phyloP scores from a whole-genome alignment of 2,797 vertebrate genomes.

The Oreortyx pictus region DNA sequence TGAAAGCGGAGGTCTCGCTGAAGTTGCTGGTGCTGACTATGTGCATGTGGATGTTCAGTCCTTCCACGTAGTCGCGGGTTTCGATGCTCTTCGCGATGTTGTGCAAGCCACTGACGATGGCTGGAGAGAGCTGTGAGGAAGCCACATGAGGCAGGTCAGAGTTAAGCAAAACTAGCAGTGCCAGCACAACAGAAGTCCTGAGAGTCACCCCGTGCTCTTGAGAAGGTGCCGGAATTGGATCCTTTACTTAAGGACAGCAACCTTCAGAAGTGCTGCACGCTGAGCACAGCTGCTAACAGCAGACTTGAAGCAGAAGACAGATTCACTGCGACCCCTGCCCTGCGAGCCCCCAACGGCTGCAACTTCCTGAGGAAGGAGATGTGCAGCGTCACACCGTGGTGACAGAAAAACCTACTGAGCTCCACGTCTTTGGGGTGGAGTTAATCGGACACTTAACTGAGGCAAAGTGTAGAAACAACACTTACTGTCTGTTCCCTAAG shows the following conservation, averaged over 20 bases:
- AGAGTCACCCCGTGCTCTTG: not conserved
- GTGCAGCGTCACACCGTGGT: not conserved
- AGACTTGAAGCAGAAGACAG: not conserved
- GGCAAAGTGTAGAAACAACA: not conserved
- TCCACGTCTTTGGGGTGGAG: not conserved
- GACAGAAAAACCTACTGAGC: not conserved
- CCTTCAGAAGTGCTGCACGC: not conserved
- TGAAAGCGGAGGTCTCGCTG: conserved; percentile 98
- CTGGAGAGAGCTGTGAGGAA: conserved; percentile 89
- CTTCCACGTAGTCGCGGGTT: conserved; percentile 87
- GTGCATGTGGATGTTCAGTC: conserved; percentile 95
- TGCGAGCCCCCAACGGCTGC: not conserved
- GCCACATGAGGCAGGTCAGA: not conserved
- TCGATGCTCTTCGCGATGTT: conserved; percentile 92
- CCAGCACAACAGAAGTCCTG: not conserved
- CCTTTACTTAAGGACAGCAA: not conserved
- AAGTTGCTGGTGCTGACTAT: conserved; percentile 98
- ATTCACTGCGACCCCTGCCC: not conserved
- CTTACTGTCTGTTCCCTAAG: conserved; percentile 97
- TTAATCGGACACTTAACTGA: not conserved
- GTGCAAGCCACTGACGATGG: conserved; percentile 92
- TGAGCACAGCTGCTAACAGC: not conserved
- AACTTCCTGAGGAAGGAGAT: not conserved
- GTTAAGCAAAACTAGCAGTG: not conserved
- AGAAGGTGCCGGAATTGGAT: not conserved